Evolutionary conservation across 2,888 invertebrate genomes (phyloP).

Genomic region (Therioaphis trifolii): DNA sequence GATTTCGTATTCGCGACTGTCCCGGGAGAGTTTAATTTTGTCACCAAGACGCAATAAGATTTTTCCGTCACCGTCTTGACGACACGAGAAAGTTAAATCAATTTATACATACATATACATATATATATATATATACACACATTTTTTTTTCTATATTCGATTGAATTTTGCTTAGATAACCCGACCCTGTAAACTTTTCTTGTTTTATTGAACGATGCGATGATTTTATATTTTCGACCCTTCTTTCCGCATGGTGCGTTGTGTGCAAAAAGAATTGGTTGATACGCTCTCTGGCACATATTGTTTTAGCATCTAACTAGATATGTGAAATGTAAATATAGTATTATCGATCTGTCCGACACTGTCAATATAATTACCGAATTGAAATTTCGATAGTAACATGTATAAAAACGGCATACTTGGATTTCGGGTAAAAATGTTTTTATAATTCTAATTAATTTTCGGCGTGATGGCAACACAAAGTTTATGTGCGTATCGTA

Average conservation of each 20-base stretch:
- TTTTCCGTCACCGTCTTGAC: conserved; percentile 27
- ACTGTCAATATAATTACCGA: neutral
- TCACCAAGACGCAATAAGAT: neutral
- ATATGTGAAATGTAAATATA: neutral
- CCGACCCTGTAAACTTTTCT: conserved; percentile 22
- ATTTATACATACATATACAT: conserved; percentile 50
- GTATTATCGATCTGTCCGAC: neutral
- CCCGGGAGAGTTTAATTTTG: conserved; percentile 25
- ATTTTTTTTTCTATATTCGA: neutral
- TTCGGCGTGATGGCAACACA: neutral
- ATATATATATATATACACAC: no score
- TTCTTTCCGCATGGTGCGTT: neutral
- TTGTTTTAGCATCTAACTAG: neutral
- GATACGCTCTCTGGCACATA: neutral
- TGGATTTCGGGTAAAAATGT: no score
- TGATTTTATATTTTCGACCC: conserved; percentile 21
- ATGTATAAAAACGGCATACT: no score
- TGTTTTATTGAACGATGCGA: conserved; percentile 19
- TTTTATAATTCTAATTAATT: neutral
- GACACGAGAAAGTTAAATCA: conserved; percentile 46
- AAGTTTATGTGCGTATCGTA: neutral
- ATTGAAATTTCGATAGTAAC: neutral
- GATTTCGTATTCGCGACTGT: conserved; percentile 31
- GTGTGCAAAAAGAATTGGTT: neutral
- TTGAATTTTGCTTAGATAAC: conserved; percentile 31